A percentile compares a stretch with the other conserved stretches of the same genome.
phyloP scores from a whole-genome alignment of 2,888 invertebrate genomes.

The Parnassius orleans region DNA sequence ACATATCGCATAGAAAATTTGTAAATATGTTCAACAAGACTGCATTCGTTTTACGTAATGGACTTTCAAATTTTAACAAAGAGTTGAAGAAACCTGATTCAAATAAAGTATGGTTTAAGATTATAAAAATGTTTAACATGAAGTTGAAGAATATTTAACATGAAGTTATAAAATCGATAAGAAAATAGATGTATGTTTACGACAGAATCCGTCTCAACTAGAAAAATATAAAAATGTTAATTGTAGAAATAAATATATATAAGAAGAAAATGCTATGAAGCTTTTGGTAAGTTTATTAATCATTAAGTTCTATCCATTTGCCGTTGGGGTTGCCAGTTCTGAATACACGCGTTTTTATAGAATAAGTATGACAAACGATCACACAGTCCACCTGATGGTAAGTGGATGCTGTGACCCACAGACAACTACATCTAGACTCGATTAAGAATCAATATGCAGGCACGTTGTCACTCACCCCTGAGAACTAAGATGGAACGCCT shows the following conservation, averaged over 20 bases:
- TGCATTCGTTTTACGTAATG: constrained; percentile 43
- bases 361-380: too few relatives aligned
- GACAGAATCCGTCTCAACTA: constrained; percentile 52
- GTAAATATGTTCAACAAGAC: constrained; percentile 55
- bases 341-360: too few relatives aligned
- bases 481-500: too few relatives aligned
- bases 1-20: constrained; percentile 58
- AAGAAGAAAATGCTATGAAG: constrained; percentile 17
- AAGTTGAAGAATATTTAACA: neutral
- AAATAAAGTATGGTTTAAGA: neutral
- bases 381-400: too few relatives aligned
- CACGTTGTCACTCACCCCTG: too few relatives aligned
- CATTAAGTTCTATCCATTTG: neutral
- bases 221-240: constrained; percentile 22
- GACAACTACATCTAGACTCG: too few relatives aligned
- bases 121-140: neutral
- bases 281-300: constrained; percentile 32
- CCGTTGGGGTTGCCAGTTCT: too few relatives aligned
- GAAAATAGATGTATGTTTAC: constrained; percentile 26
- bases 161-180: neutral
- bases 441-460: too few relatives aligned
- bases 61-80: constrained; percentile 28
- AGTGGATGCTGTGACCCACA: too few relatives aligned
- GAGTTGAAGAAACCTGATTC: constrained; percentile 27
- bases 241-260: constrained; percentile 6